Base-by-base conservation (phyloP, 2,888 invertebrate species). In the Netelia inedita region DNA sequence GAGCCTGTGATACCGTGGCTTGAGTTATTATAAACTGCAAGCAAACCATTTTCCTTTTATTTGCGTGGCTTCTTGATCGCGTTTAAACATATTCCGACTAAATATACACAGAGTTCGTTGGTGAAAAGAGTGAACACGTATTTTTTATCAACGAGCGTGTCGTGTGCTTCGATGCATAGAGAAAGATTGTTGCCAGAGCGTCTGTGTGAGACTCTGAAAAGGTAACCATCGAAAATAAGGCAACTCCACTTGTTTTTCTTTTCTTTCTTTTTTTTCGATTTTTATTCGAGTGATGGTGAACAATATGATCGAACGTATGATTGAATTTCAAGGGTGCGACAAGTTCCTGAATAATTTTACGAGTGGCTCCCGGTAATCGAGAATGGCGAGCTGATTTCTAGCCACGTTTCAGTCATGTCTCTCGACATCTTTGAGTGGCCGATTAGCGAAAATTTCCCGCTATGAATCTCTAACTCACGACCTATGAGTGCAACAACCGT, bases 151-250 rank as follows among this genome's bases (percentile, higher is more conserved):
- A 57, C 14, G n/a, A 57, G 23, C 19, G 46, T 21, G 23, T n/a
- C 28, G 23, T 21, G 46, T 28, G 66, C 71, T 16, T 80, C 35
- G 9, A 11, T 59, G 75, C 71, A 72, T 59, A 72, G 63, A 43
- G 43, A 35, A 35, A 63, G 69, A 53, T 61, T 14, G 59, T 72
- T 80, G 57, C 50, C 65, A 65, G 57, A 59, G 80, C 19, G 63
- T 81, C 35, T 50, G 14, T 86, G 76, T 83, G 78, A 89, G 76
- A 61, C 75, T 57, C 63, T 41, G 63, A 83, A 80, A 80, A 86
- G 83, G 86, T 87, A 88, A 85, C 83, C 86, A 79, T 89, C 82
- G 82, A 88, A 85, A 85, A 88, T 85, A 87, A 79, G 86, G 85
- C 86, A 88, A 86, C 79, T 85, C 85, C 74, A 74, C 86, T 86